These are phyloP conservation scores for Mastomys coucha DNA, from an alignment of 2,113 vertebrate species.

Conservation along the genomic window DNA sequence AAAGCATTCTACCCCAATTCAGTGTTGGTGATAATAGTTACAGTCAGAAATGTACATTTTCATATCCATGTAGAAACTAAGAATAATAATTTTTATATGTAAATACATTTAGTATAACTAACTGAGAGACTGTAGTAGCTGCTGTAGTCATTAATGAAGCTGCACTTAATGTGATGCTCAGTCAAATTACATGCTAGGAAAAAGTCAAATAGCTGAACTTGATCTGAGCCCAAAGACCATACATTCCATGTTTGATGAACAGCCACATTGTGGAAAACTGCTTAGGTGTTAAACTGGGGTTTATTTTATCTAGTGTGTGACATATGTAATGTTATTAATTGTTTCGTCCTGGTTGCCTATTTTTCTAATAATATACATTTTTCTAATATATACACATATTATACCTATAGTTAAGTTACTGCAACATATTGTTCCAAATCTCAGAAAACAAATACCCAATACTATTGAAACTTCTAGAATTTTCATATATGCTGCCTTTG, in stretches of 20 bases:
- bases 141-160: conserved; percentile 71
- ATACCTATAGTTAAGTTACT: background rate
- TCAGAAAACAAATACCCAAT: background rate
- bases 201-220: conserved; percentile 61
- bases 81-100: conserved; percentile 78
- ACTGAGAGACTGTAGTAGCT: conserved; percentile 44
- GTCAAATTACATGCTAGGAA: conserved; percentile 56
- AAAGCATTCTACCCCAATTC: background rate
- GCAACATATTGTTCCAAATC: background rate
- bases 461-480: background rate
- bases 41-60: conserved; percentile 61
- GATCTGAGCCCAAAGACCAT: background rate
- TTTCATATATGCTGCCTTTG: background rate
- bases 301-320: background rate
- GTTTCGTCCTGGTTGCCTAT: background rate
- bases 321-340: background rate
- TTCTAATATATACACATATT: background rate
- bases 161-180: conserved; percentile 62
- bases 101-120: conserved; percentile 74
- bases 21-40: conserved; percentile 26
- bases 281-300: background rate
- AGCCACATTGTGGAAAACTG: background rate
- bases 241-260: background rate
- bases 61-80: conserved; percentile 64
- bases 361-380: background rate